phyloP scores from a whole-genome alignment of 2,888 invertebrate species.

The Microchrysa polita region DNA sequence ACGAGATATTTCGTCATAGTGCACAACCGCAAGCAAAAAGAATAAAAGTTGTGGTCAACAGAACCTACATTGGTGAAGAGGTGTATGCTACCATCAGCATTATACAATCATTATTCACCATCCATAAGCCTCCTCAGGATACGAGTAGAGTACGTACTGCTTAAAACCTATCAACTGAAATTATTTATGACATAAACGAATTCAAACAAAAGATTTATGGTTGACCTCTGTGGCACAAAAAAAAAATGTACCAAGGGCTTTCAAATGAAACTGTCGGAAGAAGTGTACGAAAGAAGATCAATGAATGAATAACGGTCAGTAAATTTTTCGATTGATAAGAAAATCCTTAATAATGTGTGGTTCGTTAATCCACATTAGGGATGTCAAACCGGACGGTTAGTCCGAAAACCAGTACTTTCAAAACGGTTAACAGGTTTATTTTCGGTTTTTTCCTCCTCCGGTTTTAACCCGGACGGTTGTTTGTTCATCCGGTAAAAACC shows the following conservation, averaged over 20 bases:
- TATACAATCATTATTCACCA: constrained; percentile 42
- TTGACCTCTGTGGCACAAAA: constrained; percentile 47
- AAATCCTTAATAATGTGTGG: not conserved
- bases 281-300: too few relatives aligned
- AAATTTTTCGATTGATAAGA: constrained; percentile 31
- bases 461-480: too few relatives aligned
- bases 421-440: too few relatives aligned
- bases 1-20: not conserved
- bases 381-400: too few relatives aligned
- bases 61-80: constrained; percentile 7
- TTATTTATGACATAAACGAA: constrained; percentile 52
- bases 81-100: constrained; percentile 32
- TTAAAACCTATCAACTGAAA: constrained; percentile 48
- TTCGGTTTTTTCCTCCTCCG: too few relatives aligned
- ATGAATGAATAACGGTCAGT: constrained; percentile 22
- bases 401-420: too few relatives aligned
- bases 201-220: constrained; percentile 50
- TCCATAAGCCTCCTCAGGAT: constrained; percentile 29
- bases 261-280: too few relatives aligned
- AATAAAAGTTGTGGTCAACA: not conserved
- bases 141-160: constrained; percentile 34
- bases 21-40: not conserved
- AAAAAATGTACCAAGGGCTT: too few relatives aligned
- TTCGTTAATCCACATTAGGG: too few relatives aligned
- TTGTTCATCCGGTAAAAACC: too few relatives aligned